These are phyloP conservation scores for Ciona savignyi DNA, from an alignment of 23 tunicate genomes.

Conservation along the genomic window DNA sequence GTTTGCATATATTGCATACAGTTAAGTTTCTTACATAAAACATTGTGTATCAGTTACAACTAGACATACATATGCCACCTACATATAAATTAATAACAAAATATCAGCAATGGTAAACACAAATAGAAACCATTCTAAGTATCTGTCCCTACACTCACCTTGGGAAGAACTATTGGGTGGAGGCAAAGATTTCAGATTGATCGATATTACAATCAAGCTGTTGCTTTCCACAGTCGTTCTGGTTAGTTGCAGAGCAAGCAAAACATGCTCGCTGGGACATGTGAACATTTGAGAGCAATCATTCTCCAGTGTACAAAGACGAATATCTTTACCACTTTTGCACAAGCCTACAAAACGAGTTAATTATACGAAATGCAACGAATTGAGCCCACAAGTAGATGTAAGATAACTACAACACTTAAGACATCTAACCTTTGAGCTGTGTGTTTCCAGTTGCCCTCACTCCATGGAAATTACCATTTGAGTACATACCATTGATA, in stretches of 20 bases:
- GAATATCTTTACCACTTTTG: constrained; percentile 78
- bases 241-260: constrained; percentile 67
- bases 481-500: constrained; percentile 2
- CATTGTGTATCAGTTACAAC: too few species aligned
- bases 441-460: too few species aligned
- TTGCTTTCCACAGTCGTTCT: constrained; percentile 13
- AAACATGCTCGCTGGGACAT: constrained; percentile 48
- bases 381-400: too few species aligned
- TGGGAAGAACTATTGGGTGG: constrained; percentile 53
- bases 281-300: constrained; percentile 27
- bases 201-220: constrained; percentile 45
- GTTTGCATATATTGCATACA: too few species aligned
- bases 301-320: constrained; percentile 40
- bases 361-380: background rate
- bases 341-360: constrained; percentile 76
- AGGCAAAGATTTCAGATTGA: constrained; percentile 57
- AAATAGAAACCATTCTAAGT: too few species aligned
- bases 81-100: too few species aligned
- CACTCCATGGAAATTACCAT: background rate
- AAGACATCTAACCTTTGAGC: too few species aligned
- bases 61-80: too few species aligned
- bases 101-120: too few species aligned
- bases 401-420: too few species aligned
- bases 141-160: too few species aligned
- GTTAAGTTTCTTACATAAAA: too few species aligned